A percentile compares a stretch with the other conserved stretches of the same genome.
phyloP scores from a whole-genome alignment of 1,140 invertebrate species.

The Calephelis nemesis region DNA sequence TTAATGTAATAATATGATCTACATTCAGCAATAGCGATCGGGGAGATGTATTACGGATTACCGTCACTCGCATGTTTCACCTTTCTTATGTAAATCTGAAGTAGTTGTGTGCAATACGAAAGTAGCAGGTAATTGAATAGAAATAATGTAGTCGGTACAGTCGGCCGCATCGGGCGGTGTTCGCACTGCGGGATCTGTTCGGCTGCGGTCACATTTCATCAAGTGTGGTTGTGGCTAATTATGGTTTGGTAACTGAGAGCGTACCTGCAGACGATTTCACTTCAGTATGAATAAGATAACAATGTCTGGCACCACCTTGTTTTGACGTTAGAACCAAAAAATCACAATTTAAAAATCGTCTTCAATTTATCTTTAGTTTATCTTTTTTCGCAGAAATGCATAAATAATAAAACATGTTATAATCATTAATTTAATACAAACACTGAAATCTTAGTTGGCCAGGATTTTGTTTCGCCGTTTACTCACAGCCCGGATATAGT shows the following conservation, averaged over 20 bases:
- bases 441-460: no score
- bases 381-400: no score
- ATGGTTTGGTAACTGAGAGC: background rate
- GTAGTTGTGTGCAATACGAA: constrained; percentile 9
- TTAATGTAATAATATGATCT: background rate
- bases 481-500: no score
- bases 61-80: background rate
- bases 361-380: no score
- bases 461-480: no score
- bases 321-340: no score
- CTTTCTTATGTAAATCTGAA: constrained; percentile 1
- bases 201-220: background rate
- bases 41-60: background rate
- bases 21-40: background rate
- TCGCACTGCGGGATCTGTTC: background rate
- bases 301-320: no score
- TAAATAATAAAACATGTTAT: no score
- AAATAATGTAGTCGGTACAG: background rate
- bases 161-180: background rate
- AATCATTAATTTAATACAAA: no score
- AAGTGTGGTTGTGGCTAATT: background rate
- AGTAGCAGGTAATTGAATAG: background rate
- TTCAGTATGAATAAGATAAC: background rate
- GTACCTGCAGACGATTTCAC: background rate
- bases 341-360: no score